Evolutionary conservation across 2,113 vertebrate genomes (phyloP), one percentile per base, ranked within the genome.

Genomic region (Corythornis vintsioides): DNA sequence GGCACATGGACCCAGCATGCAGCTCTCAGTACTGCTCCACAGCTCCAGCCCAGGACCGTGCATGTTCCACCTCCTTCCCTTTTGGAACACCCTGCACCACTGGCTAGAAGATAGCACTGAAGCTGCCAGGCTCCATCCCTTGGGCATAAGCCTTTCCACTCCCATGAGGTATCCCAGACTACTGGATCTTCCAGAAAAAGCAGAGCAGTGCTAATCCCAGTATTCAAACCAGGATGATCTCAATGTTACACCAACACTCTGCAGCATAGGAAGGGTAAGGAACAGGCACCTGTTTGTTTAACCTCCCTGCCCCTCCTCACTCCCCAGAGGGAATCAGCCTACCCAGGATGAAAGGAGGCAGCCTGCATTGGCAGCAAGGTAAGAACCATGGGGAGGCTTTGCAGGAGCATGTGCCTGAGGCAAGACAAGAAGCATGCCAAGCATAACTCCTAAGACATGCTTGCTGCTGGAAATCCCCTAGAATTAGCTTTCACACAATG

Each of bases 71-170:
- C 43, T n/a, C 50, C 3, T 22, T 63, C 61, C 7, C 33, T 29
- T 28, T 20, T 10, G 5, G 53, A 35, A 21, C 29, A 52, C 2
- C 9, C 48, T 0, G 0, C 45, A 47, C 38, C 73, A 43, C 0
- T 0, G 56, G 52, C 77, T 72, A 17, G n/a, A 38, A 89, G 17
- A 26, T 16, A 47, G 43, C 43, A 33, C 1, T 33, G 57, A 65
- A 35, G 63, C 57, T 85, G 22, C n/a, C 74, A 63, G 33, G 6
- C 4, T 26, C 25, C 5, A 19, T 25, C 55, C 21, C 55, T 28
- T 38, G 9, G 25, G 10, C 25, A 53, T 24, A 70, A 81, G 13
- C 17, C 22, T n/a, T 65, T 40, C 25, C 47, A n/a, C 21, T 7
- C 28, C 18, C 53, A 56, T 2, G 2, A 74, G 13, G 9, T 8